Percentiles rank a stretch among this genome's conserved stretches.
Conservation (phyloP, 2,888 invertebrate genomes). For the Beris morrisii region DNA sequence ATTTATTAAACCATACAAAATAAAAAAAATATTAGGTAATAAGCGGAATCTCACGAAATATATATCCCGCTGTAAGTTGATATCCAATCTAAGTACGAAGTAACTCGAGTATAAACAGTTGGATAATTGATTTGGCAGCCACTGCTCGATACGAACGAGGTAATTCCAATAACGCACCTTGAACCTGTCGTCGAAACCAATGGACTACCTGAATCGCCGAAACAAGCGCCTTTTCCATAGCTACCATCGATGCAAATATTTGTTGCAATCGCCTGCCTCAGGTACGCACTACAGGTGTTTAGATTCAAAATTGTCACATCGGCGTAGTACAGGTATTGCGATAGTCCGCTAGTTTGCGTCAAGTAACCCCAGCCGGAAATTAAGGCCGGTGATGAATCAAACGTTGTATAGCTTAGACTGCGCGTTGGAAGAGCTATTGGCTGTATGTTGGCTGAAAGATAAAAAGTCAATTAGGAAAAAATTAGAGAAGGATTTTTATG, state of each 20-base stretch:
- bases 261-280: background rate
- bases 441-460: conserved; percentile 55
- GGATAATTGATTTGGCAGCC: conserved; percentile 33
- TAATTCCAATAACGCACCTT: conserved; percentile 15
- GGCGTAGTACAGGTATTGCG: conserved; percentile 39
- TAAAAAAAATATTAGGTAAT: background rate
- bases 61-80: conserved; percentile 23
- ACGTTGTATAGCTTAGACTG: conserved; percentile 44
- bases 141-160: conserved; percentile 21
- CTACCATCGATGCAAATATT: conserved; percentile 25
- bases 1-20: no score
- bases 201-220: conserved; percentile 34
- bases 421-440: conserved; percentile 52
- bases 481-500: no score
- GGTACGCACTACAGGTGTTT: background rate
- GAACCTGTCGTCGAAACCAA: conserved; percentile 13
- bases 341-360: conserved; percentile 47
- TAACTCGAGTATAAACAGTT: conserved; percentile 31
- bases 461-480: conserved; percentile 36
- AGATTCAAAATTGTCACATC: conserved; percentile 6
- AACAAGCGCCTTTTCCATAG: conserved; percentile 27
- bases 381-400: conserved; percentile 42
- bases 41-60: conserved; percentile 41
- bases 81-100: conserved; percentile 35
- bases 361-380: conserved; percentile 50